Evolutionary conservation across 2,113 vertebrate genomes (phyloP).

Genomic region (Picathartes gymnocephalus): DNA sequence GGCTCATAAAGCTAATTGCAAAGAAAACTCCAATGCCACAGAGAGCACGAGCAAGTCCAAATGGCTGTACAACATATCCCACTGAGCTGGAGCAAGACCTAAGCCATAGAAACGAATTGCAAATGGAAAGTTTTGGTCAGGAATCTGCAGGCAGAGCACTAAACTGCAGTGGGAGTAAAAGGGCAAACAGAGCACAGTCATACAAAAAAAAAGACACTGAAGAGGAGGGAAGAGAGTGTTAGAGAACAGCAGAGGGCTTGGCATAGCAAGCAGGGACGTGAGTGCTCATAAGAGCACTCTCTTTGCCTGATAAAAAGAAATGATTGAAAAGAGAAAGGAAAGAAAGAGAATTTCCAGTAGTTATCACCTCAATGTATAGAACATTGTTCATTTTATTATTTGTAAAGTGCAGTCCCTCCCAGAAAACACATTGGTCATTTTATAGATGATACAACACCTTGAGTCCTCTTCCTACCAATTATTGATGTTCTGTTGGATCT

Average conservation of each 20-base stretch:
- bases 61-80: not conserved
- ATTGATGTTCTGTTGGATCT: not conserved
- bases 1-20: not conserved
- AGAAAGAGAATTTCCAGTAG: not conserved
- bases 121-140: not conserved
- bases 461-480: not conserved
- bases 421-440: not conserved
- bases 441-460: not conserved
- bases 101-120: not conserved
- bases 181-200: not conserved
- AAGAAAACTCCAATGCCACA: not conserved
- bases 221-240: not conserved
- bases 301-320: not conserved
- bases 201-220: not conserved
- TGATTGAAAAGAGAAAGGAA: not conserved
- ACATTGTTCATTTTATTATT: not conserved
- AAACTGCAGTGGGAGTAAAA: not conserved
- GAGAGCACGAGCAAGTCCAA: not conserved
- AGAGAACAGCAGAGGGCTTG: not conserved
- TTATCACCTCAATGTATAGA: not conserved
- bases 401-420: not conserved
- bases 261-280: fast-evolving
- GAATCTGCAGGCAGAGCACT: not conserved
- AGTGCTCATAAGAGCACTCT: not conserved
- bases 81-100: not conserved